phyloP scores from a whole-genome alignment of 2,888 invertebrate species.

The Polyploca ridens region DNA sequence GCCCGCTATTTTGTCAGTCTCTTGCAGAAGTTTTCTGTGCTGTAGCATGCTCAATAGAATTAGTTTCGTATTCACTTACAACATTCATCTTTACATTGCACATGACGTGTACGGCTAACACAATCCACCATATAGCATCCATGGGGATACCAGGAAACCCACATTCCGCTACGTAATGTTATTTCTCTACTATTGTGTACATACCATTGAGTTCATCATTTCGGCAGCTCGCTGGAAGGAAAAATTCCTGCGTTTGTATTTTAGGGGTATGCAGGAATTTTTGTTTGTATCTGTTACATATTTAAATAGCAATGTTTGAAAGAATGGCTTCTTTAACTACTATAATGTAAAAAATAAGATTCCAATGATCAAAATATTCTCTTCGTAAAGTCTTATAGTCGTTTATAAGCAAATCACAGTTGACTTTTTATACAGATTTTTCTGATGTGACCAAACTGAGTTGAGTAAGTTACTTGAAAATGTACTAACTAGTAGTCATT shows the following conservation, averaged over 20 bases:
- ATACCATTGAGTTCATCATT: not conserved
- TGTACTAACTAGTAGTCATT: not conserved
- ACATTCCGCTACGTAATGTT: not conserved
- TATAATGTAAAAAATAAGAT: too few species aligned
- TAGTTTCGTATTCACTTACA: too few species aligned
- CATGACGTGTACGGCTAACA: not conserved
- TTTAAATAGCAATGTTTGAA: not conserved
- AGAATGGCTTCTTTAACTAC: too few species aligned
- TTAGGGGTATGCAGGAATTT: not conserved
- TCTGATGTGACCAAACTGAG: too few species aligned
- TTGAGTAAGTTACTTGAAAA: too few species aligned
- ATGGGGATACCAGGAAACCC: not conserved
- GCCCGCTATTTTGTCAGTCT: too few species aligned
- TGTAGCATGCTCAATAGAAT: too few species aligned
- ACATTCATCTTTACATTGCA: not conserved
- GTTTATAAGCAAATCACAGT: too few species aligned
- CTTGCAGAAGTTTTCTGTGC: too few species aligned
- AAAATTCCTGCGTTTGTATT: not conserved
- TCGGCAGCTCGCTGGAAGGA: not conserved
- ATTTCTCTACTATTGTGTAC: not conserved
- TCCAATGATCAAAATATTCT: too few species aligned
- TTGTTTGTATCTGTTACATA: not conserved
- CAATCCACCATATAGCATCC: not conserved
- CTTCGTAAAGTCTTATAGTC: too few species aligned
- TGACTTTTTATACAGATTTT: too few species aligned